Evolutionary conservation across 1,140 invertebrate species (phyloP).

Genomic region (Solen grandis): DNA sequence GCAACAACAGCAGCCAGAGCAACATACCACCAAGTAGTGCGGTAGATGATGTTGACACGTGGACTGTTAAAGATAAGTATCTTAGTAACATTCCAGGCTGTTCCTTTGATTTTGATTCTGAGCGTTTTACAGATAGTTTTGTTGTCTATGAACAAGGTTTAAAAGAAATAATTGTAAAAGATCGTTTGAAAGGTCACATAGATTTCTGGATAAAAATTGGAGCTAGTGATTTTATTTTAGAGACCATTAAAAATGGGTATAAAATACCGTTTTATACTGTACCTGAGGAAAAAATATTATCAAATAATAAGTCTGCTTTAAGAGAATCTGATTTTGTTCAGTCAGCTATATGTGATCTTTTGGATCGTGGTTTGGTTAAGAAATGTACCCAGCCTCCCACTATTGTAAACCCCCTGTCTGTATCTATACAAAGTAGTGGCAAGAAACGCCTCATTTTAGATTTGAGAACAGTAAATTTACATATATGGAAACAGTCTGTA

Average conservation of each 20-base stretch:
- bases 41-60: too few relatives aligned
- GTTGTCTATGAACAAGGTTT: constrained; percentile 22
- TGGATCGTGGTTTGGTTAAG: constrained; percentile 6
- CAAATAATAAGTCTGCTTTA: constrained; percentile 53
- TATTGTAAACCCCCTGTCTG: constrained; percentile 44
- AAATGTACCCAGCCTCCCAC: not conserved
- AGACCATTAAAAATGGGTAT: too few relatives aligned
- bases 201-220: constrained; percentile 15
- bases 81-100: too few relatives aligned
- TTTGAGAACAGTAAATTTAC: constrained; percentile 41
- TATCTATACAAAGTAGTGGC: constrained; percentile 48
- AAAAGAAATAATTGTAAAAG: constrained; percentile 28
- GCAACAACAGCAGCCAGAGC: too few relatives aligned
- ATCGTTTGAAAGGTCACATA: constrained; percentile 1
- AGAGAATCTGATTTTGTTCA: constrained; percentile 44
- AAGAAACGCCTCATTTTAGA: constrained; percentile 56
- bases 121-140: constrained; percentile 8
- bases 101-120: not conserved
- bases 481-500: constrained; percentile 44
- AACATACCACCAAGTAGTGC: too few relatives aligned
- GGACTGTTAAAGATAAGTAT: too few relatives aligned
- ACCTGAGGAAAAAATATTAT: not conserved
- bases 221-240: constrained; percentile 25
- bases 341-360: constrained; percentile 39
- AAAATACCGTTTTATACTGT: constrained; percentile 42